phyloP scores from a whole-genome alignment of 2,888 invertebrate species.

The Andrena bicolor region DNA sequence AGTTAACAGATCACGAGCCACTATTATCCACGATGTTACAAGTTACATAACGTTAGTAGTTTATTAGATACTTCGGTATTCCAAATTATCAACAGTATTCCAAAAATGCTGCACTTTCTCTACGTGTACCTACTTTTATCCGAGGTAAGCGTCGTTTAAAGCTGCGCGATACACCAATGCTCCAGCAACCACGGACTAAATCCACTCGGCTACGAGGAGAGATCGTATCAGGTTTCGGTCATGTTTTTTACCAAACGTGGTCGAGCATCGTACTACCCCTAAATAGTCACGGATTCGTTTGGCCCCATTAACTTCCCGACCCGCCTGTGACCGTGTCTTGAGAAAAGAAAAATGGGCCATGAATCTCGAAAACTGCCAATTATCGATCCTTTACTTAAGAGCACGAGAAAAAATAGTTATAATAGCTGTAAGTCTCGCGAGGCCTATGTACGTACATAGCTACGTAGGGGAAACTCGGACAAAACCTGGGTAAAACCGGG shows the following conservation, averaged over 20 bases:
- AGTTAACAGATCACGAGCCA: too few relatives aligned
- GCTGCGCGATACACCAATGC: not conserved
- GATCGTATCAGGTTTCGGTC: constrained; percentile 36
- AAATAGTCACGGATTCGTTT: constrained; percentile 43
- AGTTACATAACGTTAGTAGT: too few relatives aligned
- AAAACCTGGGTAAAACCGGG: too few relatives aligned
- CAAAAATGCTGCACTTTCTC: too few relatives aligned
- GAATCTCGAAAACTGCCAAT: constrained; percentile 39
- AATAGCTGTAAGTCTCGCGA: not conserved
- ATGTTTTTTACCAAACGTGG: constrained; percentile 40
- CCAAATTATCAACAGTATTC: too few relatives aligned
- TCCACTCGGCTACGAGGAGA: not conserved
- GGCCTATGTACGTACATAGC: not conserved
- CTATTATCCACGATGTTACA: too few relatives aligned
- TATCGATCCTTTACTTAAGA: constrained; percentile 25
- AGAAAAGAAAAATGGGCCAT: constrained; percentile 26
- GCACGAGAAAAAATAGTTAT: not conserved
- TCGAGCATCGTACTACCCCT: constrained; percentile 28
- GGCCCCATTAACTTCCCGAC: constrained; percentile 51
- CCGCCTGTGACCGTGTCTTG: constrained; percentile 8
- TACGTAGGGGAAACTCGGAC: too few relatives aligned
- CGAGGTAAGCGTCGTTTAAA: too few relatives aligned
- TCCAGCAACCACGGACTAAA: constrained; percentile 7
- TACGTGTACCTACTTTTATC: too few relatives aligned
- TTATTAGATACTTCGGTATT: too few relatives aligned